Conservation (phyloP, 2,797 vertebrate genomes). For the Chrosomus eos region DNA sequence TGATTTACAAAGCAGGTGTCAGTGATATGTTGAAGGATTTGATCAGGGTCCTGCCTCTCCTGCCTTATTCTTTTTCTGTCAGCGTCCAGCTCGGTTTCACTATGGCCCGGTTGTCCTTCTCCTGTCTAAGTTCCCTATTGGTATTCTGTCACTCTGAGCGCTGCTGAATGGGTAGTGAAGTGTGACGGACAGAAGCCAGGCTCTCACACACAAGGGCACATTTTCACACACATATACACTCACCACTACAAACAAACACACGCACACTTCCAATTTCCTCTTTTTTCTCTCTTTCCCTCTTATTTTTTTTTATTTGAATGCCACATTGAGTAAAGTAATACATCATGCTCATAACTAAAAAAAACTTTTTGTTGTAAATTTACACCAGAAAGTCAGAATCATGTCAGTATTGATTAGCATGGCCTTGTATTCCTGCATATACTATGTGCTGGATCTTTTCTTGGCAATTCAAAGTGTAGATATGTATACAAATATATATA, state of each 20-base stretch:
- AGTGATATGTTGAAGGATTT: conserved; percentile 17
- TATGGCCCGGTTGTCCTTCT: conserved; percentile 30
- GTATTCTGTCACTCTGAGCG: conserved; percentile 49
- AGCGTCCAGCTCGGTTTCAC: conserved; percentile 18
- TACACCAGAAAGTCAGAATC: neutral
- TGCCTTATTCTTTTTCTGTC: conserved; percentile 33
- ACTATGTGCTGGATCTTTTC: neutral
- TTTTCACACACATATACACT: neutral
- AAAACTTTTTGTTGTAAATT: neutral
- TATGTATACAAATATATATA: neutral
- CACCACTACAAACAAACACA: neutral
- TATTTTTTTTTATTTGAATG: neutral
- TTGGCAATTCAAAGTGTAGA: neutral
- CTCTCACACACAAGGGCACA: conserved; percentile 28
- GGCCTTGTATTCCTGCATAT: neutral
- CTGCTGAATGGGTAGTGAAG: conserved; percentile 52
- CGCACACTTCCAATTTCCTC: neutral
- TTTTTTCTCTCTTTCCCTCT: neutral
- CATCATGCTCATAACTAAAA: neutral
- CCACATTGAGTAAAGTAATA: neutral
- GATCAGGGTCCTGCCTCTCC: conserved; percentile 25
- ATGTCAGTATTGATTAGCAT: neutral
- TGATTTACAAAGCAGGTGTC: conserved; percentile 31
- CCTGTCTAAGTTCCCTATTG: conserved; percentile 44
- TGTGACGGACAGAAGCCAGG: conserved; percentile 58